Base-by-base conservation (phyloP, 2,113 vertebrate genomes). In the Ceuthmochares aereus region DNA sequence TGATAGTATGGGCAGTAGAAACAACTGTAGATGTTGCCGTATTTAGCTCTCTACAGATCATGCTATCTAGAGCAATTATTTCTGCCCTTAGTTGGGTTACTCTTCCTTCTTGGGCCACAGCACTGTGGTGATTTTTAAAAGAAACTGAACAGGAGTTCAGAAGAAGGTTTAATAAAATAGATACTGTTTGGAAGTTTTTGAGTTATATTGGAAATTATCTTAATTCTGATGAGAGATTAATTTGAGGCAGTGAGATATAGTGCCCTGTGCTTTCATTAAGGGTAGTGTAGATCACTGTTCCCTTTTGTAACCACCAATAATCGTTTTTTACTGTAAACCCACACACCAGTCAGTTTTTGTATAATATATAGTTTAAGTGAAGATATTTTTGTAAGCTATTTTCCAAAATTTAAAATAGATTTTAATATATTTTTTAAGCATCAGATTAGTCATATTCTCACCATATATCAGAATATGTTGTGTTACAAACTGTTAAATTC, bases 371-470 rank as follows among this genome's bases (percentile, higher is more conserved):
- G 27, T 95, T 91, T 91, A 49, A 89, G 84, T 68, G 80, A 79
- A 92, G 58, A 86, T 94, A 66, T 83, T 76, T 90, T 78, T 75
- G 67, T 97, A 93, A 96, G 58, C 87, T 84, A n/a, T 93, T 91
- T 87, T 96, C 89, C 75, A 68, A 76, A 86, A 63, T 84, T 94
- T 90, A 84, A 91, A 89, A 74, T 54, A 80, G 80, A 94, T 96
- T 96, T 96, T 96, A 96, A 95, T 97, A 97, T 96, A 96, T 97
- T 97, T 97, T 97, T 95, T 67, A 97, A 92, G 59, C 96, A 97
- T 97, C 83, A 54, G 54, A 15, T 95, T 96, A 87, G 76, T 78
- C 79, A 90, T 83, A 84, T 92, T 83, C 62, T 96, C 90, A 84
- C 85, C 60, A 6, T 89, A 27, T 77, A 86, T 90, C 43, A 84